Evolutionary conservation across 2,888 invertebrate genomes (phyloP).

Genomic region (Ophion obscuratus): DNA sequence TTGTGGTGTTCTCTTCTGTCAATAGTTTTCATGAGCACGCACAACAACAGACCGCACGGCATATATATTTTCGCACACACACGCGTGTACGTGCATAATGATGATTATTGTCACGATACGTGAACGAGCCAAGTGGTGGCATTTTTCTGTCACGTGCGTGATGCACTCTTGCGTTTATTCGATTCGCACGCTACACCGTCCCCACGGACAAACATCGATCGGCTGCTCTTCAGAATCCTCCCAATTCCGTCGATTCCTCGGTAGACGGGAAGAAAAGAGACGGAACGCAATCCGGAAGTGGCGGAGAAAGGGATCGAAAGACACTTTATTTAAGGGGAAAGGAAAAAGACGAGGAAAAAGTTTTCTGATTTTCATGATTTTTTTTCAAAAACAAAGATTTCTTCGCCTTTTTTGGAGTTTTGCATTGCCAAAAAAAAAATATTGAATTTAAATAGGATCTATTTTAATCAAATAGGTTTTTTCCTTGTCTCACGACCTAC

Average conservation of each 20-base stretch:
- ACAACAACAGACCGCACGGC: conserved; percentile 36
- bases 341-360: no score
- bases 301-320: no score
- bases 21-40: conserved; percentile 54
- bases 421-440: no score
- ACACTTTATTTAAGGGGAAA: no score
- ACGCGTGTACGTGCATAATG: background rate
- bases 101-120: conserved; percentile 22
- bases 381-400: no score
- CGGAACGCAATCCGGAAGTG: background rate
- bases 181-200: conserved; percentile 32
- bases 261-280: background rate
- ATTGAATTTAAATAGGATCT: no score
- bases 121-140: conserved; percentile 31
- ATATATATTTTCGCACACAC: background rate
- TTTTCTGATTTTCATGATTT: no score
- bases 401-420: no score
- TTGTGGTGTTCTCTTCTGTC: conserved; percentile 62
- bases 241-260: background rate
- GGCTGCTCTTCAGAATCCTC: background rate
- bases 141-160: conserved; percentile 37
- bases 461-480: no score
- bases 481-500: no score
- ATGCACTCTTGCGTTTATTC: conserved; percentile 17
- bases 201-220: conserved; percentile 1